phyloP scores from a whole-genome alignment of 2,113 vertebrate genomes.

The Prolemur simus region DNA sequence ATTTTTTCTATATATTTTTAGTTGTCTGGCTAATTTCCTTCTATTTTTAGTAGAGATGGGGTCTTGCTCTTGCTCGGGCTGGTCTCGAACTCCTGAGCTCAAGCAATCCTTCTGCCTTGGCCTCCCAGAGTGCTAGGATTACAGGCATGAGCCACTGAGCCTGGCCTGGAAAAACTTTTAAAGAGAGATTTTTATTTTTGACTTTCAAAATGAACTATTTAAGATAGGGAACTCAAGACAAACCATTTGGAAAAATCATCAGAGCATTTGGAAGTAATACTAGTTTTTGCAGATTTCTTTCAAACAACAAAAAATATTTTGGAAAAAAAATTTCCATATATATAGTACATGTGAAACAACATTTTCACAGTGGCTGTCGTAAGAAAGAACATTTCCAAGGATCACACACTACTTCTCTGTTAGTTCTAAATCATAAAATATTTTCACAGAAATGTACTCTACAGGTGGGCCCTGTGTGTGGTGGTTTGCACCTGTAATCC shows the following conservation, averaged over 20 bases:
- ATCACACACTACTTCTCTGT: not conserved
- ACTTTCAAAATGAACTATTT: slow-evolving; percentile 30
- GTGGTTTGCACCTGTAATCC: too few species aligned
- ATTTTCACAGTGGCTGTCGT: slow-evolving; percentile 20
- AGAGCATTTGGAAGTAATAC: slow-evolving; percentile 1
- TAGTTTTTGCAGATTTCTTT: slow-evolving; percentile 38
- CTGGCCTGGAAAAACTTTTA: not conserved
- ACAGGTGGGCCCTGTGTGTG: not conserved
- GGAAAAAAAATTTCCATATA: not conserved
- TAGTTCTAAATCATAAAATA: slow-evolving; percentile 14
- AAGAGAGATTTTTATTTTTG: slow-evolving; percentile 40
- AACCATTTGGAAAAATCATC: slow-evolving; percentile 31
- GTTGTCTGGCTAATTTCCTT: too few species aligned
- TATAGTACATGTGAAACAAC: not conserved
- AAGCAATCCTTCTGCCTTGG: too few species aligned
- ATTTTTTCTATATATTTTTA: too few species aligned
- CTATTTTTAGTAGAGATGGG: too few species aligned
- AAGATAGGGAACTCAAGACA: slow-evolving; percentile 31
- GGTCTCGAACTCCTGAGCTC: too few species aligned
- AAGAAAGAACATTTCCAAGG: not conserved
- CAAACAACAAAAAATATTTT: not conserved
- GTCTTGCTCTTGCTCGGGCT: too few species aligned
- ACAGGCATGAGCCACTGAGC: too few species aligned
- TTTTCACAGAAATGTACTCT: slow-evolving; percentile 26
- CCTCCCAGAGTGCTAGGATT: too few species aligned